Evolutionary conservation across 2,888 invertebrate species (phyloP), one percentile per base, ranked within the genome.

Genomic region (Zhuqinia jingwanae): DNA sequence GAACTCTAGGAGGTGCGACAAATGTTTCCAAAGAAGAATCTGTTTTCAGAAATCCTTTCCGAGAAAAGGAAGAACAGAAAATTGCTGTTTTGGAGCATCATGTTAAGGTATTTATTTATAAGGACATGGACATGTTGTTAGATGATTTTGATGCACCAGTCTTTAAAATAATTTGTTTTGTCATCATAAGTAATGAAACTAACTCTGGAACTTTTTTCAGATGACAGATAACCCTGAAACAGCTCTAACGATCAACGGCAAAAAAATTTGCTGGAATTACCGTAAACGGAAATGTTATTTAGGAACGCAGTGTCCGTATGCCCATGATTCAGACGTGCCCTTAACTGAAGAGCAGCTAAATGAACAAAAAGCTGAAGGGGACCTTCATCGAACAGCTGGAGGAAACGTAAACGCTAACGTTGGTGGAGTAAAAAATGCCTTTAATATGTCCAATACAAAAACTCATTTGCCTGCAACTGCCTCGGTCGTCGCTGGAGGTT

Each of bases 251-350:
- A 96, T 96, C 91, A 97, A 97, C 92, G 97, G 97, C 0, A 96
- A 96, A 91, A 96, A 96, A 92, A 96, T 98, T 88, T 98, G 98
- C 92, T 98, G 97, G 96, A 98, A 97, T 93, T 97, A 97, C 92
- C 94, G 97, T 50, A 97, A 97, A 92, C 97, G 98, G 0, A 94
- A 96, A 42, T 98, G 98, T 92, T 94, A 97, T 76, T 97, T 97
- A 93, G 98, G 98, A 0, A 96, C 97, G 92, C 97, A 96, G 91
- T 98, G 98, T 92, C 96, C 96, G 91, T 98, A 95, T 92, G 97
- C 97, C 0, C 98, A 98, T 92, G 97, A 97, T 91, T 96, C 96
- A 0, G 97, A 97, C 92, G 93, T 97, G 5, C 58, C 17, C 73
- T 60, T 76, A 10, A 87, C 80, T 15, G 76, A 81, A 25, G 83